phyloP scores from a whole-genome alignment of 2,888 invertebrate species.

The Acronicta alni region DNA sequence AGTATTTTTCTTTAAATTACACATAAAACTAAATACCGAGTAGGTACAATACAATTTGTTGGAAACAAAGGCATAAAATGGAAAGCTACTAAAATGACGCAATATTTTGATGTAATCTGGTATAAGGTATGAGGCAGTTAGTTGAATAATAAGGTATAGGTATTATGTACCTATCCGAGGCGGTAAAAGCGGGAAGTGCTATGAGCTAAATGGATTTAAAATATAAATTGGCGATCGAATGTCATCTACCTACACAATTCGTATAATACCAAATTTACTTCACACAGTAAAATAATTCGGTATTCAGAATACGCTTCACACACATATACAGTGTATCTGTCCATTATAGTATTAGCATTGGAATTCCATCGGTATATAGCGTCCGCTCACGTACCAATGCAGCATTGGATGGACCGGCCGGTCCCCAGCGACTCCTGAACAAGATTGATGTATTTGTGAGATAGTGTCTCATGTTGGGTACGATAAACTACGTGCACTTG shows the following conservation, averaged over 20 bases:
- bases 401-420: slow-evolving; percentile 58
- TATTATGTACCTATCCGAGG: too few species aligned
- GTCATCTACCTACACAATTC: not conserved
- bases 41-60: too few species aligned
- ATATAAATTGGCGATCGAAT: slow-evolving; percentile 12
- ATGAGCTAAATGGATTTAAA: not conserved
- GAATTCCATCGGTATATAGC: slow-evolving; percentile 68
- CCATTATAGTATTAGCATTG: slow-evolving; percentile 71
- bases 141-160: too few species aligned
- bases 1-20: too few species aligned
- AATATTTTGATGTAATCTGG: too few species aligned
- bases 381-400: slow-evolving; percentile 67
- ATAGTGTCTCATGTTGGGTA: slow-evolving; percentile 62
- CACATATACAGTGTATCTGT: slow-evolving; percentile 52
- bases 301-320: slow-evolving; percentile 44
- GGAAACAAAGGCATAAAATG: too few species aligned
- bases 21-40: too few species aligned
- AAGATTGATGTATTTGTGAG: slow-evolving; percentile 81
- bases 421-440: slow-evolving; percentile 78
- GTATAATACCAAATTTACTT: slow-evolving; percentile 7
- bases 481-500: slow-evolving; percentile 57
- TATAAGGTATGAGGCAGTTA: too few species aligned
- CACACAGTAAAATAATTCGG: slow-evolving; percentile 40
- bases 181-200: too few species aligned
- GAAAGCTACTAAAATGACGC: too few species aligned